Conservation (phyloP, 1,140 invertebrate genomes). For the Pentalonia nigronervosa region DNA sequence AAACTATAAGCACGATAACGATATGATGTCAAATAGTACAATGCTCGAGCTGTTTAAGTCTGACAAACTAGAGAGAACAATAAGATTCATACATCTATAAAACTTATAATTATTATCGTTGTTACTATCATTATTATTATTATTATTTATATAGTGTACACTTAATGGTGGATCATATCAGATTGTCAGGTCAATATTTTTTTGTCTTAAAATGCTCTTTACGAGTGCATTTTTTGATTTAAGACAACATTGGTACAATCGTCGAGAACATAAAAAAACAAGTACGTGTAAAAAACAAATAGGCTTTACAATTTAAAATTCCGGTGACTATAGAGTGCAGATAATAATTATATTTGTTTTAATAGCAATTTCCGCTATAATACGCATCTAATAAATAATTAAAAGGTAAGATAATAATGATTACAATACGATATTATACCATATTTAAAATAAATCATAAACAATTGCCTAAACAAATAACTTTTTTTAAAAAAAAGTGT, state of each 20-base stretch:
- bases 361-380: not conserved
- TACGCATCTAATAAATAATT: not conserved
- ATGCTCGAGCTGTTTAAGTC: too few relatives aligned
- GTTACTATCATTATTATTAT: not conserved
- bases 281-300: not conserved
- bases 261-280: not conserved
- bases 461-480: not conserved
- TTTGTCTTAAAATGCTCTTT: not conserved
- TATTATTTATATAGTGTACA: not conserved
- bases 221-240: not conserved
- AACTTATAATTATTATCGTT: not conserved
- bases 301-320: not conserved
- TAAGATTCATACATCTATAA: not conserved
- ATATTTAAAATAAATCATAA: not conserved
- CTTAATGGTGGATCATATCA: not conserved
- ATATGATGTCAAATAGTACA: not conserved
- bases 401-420: not conserved
- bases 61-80: not conserved
- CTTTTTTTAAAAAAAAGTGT: not conserved
- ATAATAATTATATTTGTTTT: not conserved
- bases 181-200: not conserved
- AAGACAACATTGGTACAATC: not conserved
- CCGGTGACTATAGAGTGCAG: not conserved
- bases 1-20: not conserved
- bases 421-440: not conserved